phyloP scores from a whole-genome alignment of 1,140 invertebrate genomes.

The Charaxes varanes region DNA sequence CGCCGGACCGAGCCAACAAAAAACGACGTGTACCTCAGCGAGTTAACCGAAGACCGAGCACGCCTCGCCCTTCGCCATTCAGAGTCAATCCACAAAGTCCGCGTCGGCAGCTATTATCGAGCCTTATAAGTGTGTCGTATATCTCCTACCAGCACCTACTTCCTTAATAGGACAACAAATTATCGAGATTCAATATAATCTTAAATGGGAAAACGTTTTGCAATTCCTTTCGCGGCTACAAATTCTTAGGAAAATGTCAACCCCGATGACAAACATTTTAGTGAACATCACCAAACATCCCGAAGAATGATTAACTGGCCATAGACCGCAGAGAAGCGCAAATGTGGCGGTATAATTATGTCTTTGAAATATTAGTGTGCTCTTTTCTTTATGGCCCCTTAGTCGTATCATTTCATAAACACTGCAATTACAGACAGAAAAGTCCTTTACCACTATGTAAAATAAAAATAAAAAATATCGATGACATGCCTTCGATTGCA shows the following conservation, averaged over 20 bases:
- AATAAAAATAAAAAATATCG: no score
- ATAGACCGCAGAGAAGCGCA: no score
- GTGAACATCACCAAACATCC: conserved; percentile 13
- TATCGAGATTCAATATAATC: conserved; percentile 32
- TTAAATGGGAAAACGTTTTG: conserved; percentile 20
- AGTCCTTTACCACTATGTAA: no score
- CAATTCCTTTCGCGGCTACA: no score
- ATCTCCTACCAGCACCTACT: conserved; percentile 20
- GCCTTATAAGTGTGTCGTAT: conserved; percentile 36
- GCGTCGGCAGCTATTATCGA: conserved; percentile 35
- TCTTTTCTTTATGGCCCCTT: no score
- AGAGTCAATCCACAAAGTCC: conserved; percentile 42
- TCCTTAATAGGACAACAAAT: conserved; percentile 35
- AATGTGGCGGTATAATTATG: no score
- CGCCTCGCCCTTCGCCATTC: conserved; percentile 41
- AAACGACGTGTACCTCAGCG: conserved; percentile 49
- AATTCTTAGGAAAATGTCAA: background rate
- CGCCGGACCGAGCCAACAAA: conserved; percentile 43
- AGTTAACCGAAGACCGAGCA: conserved; percentile 42
- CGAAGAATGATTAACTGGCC: conserved; percentile 14
- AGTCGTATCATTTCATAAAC: no score
- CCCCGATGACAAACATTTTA: background rate
- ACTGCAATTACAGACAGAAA: background rate
- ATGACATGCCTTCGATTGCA: background rate
- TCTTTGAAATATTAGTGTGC: no score